A percentile compares a stretch with the other conserved stretches of the same genome.
These are phyloP conservation scores for Drosophila falleni DNA, from an alignment of 2,888 invertebrate genomes.

Conservation along the genomic window DNA sequence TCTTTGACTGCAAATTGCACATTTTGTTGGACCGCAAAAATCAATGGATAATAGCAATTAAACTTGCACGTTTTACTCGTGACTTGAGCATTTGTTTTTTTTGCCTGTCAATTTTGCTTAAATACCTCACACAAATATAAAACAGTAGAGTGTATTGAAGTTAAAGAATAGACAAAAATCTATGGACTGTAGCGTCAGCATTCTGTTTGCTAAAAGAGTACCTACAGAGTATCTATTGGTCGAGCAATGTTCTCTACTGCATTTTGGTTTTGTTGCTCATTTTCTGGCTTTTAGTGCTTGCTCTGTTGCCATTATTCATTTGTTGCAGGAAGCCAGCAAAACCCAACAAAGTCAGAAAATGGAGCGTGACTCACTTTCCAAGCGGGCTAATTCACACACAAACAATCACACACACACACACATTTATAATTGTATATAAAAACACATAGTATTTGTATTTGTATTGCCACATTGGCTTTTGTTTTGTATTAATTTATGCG, in stretches of 20 bases:
- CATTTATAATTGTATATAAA: not conserved
- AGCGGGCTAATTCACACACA: slow-evolving; percentile 28
- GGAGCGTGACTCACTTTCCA: slow-evolving; percentile 24
- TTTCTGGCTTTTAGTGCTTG: slow-evolving; percentile 10
- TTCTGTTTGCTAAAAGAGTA: not conserved
- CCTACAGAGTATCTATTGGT: not conserved
- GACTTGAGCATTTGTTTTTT: slow-evolving; percentile 10
- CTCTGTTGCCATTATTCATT: slow-evolving; percentile 28
- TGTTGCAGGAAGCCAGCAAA: slow-evolving; percentile 6
- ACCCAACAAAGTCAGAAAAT: slow-evolving; percentile 3
- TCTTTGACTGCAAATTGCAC: slow-evolving; percentile 9
- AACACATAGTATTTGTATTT: slow-evolving; percentile 16
- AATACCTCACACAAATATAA: not conserved
- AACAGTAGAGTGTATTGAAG: slow-evolving; percentile 4
- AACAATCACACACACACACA: not conserved
- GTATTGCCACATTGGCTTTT: slow-evolving; percentile 38
- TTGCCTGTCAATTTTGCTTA: not conserved
- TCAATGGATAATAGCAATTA: slow-evolving; percentile 48
- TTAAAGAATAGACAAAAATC: not conserved
- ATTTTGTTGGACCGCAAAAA: slow-evolving; percentile 13
- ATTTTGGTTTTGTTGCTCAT: slow-evolving; percentile 10
- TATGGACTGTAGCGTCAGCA: not conserved
- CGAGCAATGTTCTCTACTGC: not conserved
- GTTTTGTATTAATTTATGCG: slow-evolving; percentile 52
- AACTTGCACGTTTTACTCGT: slow-evolving; percentile 9